A percentile compares a stretch with the other conserved stretches of the same genome.
Evolutionary conservation across 1,140 invertebrate species (phyloP).

Genomic region (Drosophila takahashii): DNA sequence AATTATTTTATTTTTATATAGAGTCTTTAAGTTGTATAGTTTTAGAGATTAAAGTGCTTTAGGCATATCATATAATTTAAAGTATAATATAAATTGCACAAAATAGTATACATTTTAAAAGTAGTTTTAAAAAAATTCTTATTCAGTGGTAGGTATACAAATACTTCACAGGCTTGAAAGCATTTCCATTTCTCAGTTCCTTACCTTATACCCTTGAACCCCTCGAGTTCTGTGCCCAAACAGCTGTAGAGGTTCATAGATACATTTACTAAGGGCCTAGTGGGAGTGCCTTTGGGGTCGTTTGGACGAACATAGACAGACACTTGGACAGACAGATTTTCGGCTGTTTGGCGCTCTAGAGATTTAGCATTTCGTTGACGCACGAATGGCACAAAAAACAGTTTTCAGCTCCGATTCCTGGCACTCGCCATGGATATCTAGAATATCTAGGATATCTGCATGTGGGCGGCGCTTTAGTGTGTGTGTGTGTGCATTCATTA

Average conservation of each 20-base stretch:
- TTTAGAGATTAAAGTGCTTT: too few species aligned
- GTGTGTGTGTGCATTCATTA: slow-evolving; percentile 65
- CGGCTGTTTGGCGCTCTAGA: slow-evolving; percentile 25
- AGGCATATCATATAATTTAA: too few species aligned
- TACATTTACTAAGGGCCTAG: not conserved
- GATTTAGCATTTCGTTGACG: slow-evolving; percentile 46
- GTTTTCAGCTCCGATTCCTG: slow-evolving; percentile 48
- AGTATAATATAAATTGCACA: too few species aligned
- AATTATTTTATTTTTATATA: too few species aligned
- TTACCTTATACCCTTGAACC: not conserved
- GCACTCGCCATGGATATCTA: slow-evolving; percentile 20
- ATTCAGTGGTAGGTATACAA: too few species aligned
- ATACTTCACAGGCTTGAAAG: not conserved
- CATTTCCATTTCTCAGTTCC: not conserved
- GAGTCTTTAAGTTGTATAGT: too few species aligned
- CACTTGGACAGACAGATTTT: slow-evolving; percentile 17
- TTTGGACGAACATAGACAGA: not conserved
- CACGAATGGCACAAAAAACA: slow-evolving; percentile 31
- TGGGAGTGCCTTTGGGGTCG: slow-evolving; percentile 18
- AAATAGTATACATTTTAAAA: too few species aligned
- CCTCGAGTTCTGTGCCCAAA: not conserved
- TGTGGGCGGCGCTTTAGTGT: slow-evolving; percentile 35
- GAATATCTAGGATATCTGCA: slow-evolving; percentile 9
- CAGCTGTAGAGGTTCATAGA: not conserved
- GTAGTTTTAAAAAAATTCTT: too few species aligned